Evolutionary conservation across 2,888 invertebrate genomes (phyloP), one percentile per base, ranked within the genome.

Genomic region (Rhodophaea formosa): DNA sequence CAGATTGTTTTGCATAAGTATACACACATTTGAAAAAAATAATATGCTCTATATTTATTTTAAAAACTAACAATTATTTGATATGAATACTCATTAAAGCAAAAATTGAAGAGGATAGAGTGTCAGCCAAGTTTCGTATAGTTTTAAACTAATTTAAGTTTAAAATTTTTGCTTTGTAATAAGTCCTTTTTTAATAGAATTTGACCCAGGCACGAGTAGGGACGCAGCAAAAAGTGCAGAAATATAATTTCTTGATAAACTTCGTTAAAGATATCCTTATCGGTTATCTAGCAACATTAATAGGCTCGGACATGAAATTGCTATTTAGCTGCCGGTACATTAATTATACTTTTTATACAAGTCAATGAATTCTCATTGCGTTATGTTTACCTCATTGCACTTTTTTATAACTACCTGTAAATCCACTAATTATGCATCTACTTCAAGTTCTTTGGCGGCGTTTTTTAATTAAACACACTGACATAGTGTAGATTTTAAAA

Each of bases 301-400:
- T 35, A 51, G 32, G 16, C 51, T 35, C 29, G 43, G 53, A 43
- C 53, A 53, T 43, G 53, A 43, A 43, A 43, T 53, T 43, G 42
- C 53, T 53, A 51, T 51, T 51, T 51, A 51, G 51, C 51, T 35
- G 51, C 51, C 32, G 51, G 35, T 17, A 35, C 51, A 51, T 51
- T 51, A 51, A 51, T 51, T 51, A 51, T 39, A 51, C 32, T 51
- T 51, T 51, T 51, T 51, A 51, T 51, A 51, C 17, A 14, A 35
- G 35, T 51, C 51, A 35, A 15, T 35, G 49, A 49, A 32, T 39
- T 39, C 51, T 8, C 7, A n/a, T 35, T 35, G 7, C 35, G 51
- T 10, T 39, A 35, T 16, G 35, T 35, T 51, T 16, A 12, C 17
- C 35, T 3, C 15, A 51, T 46, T 39, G 39, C 39, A 39, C 39